Evolutionary conservation across 1,140 invertebrate species (phyloP), one percentile per base, ranked within the genome.

Genomic region (Pachypeltis micranthus): DNA sequence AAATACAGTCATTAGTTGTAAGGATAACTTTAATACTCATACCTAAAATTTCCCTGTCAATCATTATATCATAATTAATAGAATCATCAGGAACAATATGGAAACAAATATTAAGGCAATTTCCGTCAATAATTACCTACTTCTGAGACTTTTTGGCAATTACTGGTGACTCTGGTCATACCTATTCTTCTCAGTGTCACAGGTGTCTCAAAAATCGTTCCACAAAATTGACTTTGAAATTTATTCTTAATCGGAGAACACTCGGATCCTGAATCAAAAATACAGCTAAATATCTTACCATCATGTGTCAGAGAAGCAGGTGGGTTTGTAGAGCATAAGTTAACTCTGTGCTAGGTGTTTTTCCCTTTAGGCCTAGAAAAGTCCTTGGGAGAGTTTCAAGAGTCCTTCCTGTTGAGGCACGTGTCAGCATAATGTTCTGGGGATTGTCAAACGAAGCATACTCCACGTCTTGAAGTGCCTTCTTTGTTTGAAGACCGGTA

Each of bases 11-110:
- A 34, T 65, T 24, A 16, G 24, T 7, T 3, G 66, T 58, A 55
- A 67, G 57, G n/a, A 21, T 23, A 3, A 65, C 63, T 26, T 21
- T 29, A 25, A 65, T 55, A 2, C 63, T 39, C 25, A 44, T 39
- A 31, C 4, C 31, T 16, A 67, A 28, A 7, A 65, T 28, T 62
- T 67, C 66, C 7, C 66, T 44, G n/a, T 60, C 66, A 54, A 57
- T 29, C 2, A 57, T 57, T 23, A 57, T 26, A 27, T 57, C 55
- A 7, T 23, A 23, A 24, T 4, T 57, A 28, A 57, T 57, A 21
- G 7, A 12, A 28, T 57, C 25, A 57, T 57, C 26, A 28, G 55
- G 55, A 27, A 57, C 55, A 57, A n/a, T n/a, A n/a, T n/a, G n/a
- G n/a, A n/a, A n/a, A 57, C 25, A 57, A 25, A 57, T 29, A 4